Evolutionary conservation across 2,113 vertebrate genomes (phyloP).

Genomic region (Etia nguti): DNA sequence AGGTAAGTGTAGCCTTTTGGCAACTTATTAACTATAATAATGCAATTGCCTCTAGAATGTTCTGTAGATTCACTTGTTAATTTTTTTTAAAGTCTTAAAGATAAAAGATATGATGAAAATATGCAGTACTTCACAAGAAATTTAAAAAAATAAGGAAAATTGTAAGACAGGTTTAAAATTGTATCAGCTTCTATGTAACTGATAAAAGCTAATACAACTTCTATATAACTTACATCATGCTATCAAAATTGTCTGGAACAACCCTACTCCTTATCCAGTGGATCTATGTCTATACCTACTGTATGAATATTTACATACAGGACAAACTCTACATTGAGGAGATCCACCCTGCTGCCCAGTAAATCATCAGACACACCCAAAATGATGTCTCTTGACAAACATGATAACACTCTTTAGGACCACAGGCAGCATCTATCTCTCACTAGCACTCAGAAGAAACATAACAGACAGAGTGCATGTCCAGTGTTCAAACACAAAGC

Average conservation of each 20-base stretch:
- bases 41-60: neutral
- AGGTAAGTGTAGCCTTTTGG: neutral
- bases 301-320: neutral
- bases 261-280: neutral
- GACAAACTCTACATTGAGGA: neutral
- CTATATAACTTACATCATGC: neutral
- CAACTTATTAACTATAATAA: neutral
- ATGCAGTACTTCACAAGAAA: neutral
- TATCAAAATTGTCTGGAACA: neutral
- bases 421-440: neutral
- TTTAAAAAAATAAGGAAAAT: neutral
- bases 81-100: neutral
- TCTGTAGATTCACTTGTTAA: neutral
- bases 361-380: slow-evolving; percentile 22
- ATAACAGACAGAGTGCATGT: neutral
- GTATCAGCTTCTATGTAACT: neutral
- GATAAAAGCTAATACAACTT: neutral
- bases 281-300: rapidly evolving
- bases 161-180: neutral
- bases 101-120: neutral
- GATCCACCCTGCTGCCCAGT: neutral
- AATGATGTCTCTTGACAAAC: neutral
- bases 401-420: slow-evolving; percentile 6
- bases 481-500: neutral
- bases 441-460: neutral